A percentile compares a stretch with the other conserved stretches of the same genome.
Evolutionary conservation across 2,797 vertebrate species (phyloP).

Genomic region (Sebastes kiyomatsui): DNA sequence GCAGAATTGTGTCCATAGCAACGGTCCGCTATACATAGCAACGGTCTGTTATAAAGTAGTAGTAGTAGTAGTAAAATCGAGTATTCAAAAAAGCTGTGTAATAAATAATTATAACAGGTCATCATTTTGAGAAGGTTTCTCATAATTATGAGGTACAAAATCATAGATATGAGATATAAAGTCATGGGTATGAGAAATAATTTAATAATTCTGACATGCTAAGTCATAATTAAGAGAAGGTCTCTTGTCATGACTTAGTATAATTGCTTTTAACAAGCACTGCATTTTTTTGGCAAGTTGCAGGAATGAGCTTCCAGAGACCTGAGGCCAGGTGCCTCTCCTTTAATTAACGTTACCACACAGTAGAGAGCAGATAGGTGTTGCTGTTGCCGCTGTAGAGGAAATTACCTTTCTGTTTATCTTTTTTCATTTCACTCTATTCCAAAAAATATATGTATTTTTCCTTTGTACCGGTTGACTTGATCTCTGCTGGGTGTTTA

Average conservation of each 20-base stretch:
- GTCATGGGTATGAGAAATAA: too few species aligned
- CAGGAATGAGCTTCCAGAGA: background rate
- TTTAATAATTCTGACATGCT: too few species aligned
- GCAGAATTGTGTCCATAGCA: too few species aligned
- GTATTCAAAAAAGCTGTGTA: too few species aligned
- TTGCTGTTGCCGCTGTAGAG: background rate
- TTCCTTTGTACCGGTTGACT: slow-evolving; percentile 23
- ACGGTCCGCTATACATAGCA: too few species aligned
- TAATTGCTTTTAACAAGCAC: too few species aligned
- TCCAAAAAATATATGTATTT: slow-evolving; percentile 21
- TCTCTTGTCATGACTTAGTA: background rate
- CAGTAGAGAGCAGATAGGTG: background rate
- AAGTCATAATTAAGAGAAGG: background rate
- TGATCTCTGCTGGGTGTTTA: slow-evolving; percentile 50
- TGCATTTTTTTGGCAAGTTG: background rate
- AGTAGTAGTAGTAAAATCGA: too few species aligned
- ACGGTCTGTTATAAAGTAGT: too few species aligned
- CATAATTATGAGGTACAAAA: background rate
- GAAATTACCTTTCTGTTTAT: slow-evolving; percentile 1
- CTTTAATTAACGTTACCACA: background rate
- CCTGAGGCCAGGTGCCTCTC: background rate
- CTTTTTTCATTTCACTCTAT: background rate
- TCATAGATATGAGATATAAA: too few species aligned
- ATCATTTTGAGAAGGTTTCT: background rate
- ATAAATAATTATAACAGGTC: background rate